Conservation (phyloP, 2,888 invertebrate species). For the Mellilla xanthometata region DNA sequence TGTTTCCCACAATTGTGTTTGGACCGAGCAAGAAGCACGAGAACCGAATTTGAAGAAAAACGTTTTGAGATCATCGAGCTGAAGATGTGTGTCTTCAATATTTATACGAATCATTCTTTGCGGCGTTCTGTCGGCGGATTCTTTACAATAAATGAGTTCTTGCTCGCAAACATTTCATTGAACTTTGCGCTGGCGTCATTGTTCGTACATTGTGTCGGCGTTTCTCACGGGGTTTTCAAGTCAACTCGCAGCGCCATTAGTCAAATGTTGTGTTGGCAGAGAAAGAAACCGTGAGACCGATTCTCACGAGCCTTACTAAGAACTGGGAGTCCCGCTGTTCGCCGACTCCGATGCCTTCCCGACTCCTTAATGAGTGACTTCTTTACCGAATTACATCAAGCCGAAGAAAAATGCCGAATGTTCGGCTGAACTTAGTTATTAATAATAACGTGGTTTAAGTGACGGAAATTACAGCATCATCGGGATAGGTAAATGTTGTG, state of each 20-base stretch:
- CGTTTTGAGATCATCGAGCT: constrained; percentile 5
- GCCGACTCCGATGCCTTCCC: constrained; percentile 42
- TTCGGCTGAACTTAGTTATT: not conserved
- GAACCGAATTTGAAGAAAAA: constrained; percentile 14
- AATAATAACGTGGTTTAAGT: no score
- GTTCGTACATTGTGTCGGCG: constrained; percentile 33
- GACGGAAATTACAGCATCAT: constrained; percentile 8
- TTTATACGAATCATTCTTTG: constrained; percentile 21
- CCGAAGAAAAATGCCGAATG: no score
- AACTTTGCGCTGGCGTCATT: constrained; percentile 41
- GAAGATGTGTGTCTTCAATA: constrained; percentile 11
- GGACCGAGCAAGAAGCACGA: constrained; percentile 7
- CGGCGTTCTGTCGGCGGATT: constrained; percentile 20
- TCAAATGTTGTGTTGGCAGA: constrained; percentile 51
- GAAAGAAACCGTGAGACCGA: constrained; percentile 59
- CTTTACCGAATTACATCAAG: no score
- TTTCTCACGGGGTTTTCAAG: constrained; percentile 54
- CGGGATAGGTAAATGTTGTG: constrained; percentile 32
- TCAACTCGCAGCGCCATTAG: constrained; percentile 42
- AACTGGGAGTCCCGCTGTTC: constrained; percentile 56
- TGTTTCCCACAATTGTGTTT: constrained; percentile 36
- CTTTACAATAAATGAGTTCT: constrained; percentile 26
- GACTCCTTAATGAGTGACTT: constrained; percentile 51
- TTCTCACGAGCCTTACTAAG: constrained; percentile 61
- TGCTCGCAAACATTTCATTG: constrained; percentile 41